Evolutionary conservation across 1,140 invertebrate species (phyloP), one percentile per base, ranked within the genome.

Genomic region (Papilio glaucus): DNA sequence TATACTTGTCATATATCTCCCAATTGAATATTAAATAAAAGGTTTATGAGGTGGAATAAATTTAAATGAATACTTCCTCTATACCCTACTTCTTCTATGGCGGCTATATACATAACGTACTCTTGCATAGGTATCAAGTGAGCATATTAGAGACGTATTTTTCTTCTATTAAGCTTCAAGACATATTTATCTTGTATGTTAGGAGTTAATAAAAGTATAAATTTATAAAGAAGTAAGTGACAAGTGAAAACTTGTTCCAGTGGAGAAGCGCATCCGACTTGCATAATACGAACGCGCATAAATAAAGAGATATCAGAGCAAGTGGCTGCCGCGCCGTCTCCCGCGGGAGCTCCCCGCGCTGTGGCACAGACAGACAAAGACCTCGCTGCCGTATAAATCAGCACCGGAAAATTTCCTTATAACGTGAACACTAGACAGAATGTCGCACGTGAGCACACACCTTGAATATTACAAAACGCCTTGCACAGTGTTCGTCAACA

Each of bases 321-420:
- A 18, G 60, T 62, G 60, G 6, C 60, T 33, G 24, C 21, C 18
- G n/a, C 26, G n/a, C 60, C 29, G 26, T 7, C 60, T 62, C 60
- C 29, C 60, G n/a, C 60, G 26, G 29, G 26, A 10, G 10, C 41
- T 9, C 13, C 8, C 29, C 13, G 24, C 15, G 26, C 26, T 12
- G 9, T 37, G 37, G n/a, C 29, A 1, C 60, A 12, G 29, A 61
- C 12, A 12, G 26, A 62, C 60, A 37, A 61, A 61, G 57, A 10
- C 13, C 26, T n/a, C 60, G 60, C 29, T 33, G 26, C 60, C 41
- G 9, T 62, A 62, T 62, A 62, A 62, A 62, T 62, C 60, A 62
- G 21, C 26, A 61, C 60, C 60, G 33, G 60, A 62, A 57, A 24
- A 62, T 62, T 62, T 62, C 60, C 60, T 62, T 62, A 62, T 15